A percentile compares a stretch with the other conserved stretches of the same genome.
Evolutionary conservation across 2,888 invertebrate species (phyloP).

Genomic region (Xanthorhoe designata): DNA sequence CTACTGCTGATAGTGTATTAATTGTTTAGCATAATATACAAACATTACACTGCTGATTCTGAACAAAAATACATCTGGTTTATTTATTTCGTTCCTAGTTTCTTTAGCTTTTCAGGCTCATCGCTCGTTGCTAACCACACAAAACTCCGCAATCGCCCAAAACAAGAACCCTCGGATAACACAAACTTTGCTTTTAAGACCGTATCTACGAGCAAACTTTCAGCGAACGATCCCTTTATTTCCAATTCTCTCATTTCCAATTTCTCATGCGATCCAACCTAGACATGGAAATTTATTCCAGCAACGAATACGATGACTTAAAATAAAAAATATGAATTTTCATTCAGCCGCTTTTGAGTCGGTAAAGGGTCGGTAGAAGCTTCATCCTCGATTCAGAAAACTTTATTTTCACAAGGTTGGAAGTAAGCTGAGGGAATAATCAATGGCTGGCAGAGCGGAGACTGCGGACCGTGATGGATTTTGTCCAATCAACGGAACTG

Average conservation of each 20-base stretch:
- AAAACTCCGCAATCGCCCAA: constrained; percentile 39
- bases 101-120: constrained; percentile 1
- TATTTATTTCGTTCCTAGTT: background rate
- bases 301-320: constrained; percentile 23
- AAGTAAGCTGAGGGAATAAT: constrained; percentile 55
- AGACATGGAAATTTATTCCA: constrained; percentile 37
- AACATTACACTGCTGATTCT: background rate
- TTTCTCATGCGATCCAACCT: constrained; percentile 47
- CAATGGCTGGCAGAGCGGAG: constrained; percentile 57
- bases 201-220: constrained; percentile 56
- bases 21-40: background rate
- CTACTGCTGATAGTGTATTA: background rate
- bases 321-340: constrained; percentile 38
- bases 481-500: constrained; percentile 64
- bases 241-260: constrained; percentile 52
- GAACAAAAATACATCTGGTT: background rate
- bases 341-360: constrained; percentile 44
- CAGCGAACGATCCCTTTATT: constrained; percentile 54
- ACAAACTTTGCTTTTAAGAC: constrained; percentile 63
- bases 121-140: constrained; percentile 38
- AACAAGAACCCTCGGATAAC: constrained; percentile 46
- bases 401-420: constrained; percentile 53
- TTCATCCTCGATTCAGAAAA: constrained; percentile 53
- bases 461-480: constrained; percentile 63
- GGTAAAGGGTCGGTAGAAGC: constrained; percentile 43